Conservation (phyloP, 2,113 vertebrate species). For the Psephotus haematonotus region DNA sequence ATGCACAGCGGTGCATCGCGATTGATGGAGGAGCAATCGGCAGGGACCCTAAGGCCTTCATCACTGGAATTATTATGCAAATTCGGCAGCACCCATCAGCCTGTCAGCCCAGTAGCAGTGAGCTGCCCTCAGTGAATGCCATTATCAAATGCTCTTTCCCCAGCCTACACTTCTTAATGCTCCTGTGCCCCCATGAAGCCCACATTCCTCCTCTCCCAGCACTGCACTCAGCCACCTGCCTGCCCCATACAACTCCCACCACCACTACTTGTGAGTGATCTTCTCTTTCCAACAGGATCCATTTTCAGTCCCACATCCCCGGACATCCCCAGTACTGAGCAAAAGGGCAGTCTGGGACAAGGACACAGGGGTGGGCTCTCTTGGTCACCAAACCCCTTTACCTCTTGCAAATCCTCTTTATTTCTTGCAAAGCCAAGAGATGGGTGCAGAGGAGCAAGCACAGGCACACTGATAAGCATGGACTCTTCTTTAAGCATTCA, state of each 20-base stretch:
- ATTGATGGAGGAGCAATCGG: not conserved
- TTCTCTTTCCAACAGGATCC: not conserved
- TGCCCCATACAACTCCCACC: fast-evolving
- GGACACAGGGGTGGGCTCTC: not conserved
- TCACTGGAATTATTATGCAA: not conserved
- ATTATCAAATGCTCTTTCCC: not conserved
- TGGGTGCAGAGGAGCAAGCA: fast-evolving
- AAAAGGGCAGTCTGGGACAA: not conserved
- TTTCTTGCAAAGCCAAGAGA: not conserved
- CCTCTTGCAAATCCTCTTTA: not conserved
- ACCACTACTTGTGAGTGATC: fast-evolving
- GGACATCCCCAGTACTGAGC: not conserved
- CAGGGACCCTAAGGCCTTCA: not conserved
- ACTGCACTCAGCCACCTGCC: not conserved
- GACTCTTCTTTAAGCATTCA: not conserved
- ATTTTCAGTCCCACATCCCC: not conserved
- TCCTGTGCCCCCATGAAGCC: fast-evolving
- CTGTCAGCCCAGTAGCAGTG: not conserved
- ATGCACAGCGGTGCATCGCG: fast-evolving
- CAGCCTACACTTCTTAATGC: not conserved
- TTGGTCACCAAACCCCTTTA: fast-evolving
- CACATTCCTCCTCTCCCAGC: not conserved
- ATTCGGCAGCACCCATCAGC: conserved; percentile 31
- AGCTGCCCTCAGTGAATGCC: not conserved
- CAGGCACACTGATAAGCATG: fast-evolving